These are phyloP conservation scores for Thymelicus sylvestris DNA, from an alignment of 2,888 invertebrate species.

Conservation along the genomic window DNA sequence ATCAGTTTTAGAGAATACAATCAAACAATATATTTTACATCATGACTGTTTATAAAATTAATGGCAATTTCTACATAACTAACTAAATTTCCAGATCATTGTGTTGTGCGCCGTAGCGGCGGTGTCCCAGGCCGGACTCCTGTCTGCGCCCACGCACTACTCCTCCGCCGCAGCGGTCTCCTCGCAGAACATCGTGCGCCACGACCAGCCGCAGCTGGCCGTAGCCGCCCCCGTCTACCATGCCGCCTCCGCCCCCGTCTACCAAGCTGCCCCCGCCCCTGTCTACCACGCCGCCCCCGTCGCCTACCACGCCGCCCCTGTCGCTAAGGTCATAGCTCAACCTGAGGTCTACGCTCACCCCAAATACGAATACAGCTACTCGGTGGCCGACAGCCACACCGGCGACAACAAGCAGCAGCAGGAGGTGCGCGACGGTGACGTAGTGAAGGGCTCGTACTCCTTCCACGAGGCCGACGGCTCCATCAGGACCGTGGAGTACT, in stretches of 20 bases:
- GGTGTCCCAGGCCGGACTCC: constrained; percentile 54
- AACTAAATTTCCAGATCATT: constrained; percentile 47
- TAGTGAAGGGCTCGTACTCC: constrained; percentile 82
- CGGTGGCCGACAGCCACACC: constrained; percentile 83
- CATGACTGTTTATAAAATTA: no score
- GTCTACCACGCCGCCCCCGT: constrained; percentile 1
- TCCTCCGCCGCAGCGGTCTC: constrained; percentile 64
- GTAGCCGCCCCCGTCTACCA: constrained; percentile 51
- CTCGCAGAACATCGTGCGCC: constrained; percentile 68
- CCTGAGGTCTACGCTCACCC: constrained; percentile 56
- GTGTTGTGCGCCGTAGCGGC: constrained; percentile 54
- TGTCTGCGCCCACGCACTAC: constrained; percentile 65
- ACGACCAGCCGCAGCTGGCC: constrained; percentile 57
- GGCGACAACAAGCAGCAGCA: constrained; percentile 84
- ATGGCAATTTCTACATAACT: no score
- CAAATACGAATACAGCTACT: constrained; percentile 81
- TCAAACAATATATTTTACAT: not conserved
- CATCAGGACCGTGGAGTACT: constrained; percentile 82
- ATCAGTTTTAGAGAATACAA: not conserved
- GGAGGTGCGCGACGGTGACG: constrained; percentile 81
- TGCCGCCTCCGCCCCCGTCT: constrained; percentile 52
- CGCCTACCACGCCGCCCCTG: not conserved
- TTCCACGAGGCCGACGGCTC: constrained; percentile 84
- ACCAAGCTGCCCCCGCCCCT: constrained; percentile 50
- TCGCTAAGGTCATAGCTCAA: not conserved